Evolutionary conservation across 1,140 invertebrate species (phyloP).

Genomic region (Tenebrio molitor): DNA sequence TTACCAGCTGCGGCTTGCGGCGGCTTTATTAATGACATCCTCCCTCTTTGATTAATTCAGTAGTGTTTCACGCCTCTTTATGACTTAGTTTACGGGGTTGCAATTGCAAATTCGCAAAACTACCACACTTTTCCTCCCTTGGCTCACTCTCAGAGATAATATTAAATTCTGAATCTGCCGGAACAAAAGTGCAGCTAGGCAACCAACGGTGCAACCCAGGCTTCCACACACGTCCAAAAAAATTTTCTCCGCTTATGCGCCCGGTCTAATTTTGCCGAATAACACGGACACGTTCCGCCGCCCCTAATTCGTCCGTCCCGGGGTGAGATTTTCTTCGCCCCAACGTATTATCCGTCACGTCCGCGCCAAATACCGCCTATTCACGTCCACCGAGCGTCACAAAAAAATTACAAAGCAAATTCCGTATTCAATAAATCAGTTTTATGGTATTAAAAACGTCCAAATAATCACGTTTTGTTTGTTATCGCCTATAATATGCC

Average conservation of each 20-base stretch:
- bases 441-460: conserved; percentile 27
- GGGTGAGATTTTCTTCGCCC: too few relatives aligned
- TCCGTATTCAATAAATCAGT: conserved; percentile 14
- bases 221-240: too few relatives aligned
- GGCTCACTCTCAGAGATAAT: too few relatives aligned
- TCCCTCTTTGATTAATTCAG: conserved; percentile 48
- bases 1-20: conserved; percentile 42
- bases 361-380: neutral
- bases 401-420: neutral
- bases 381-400: neutral
- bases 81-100: neutral
- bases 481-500: conserved; percentile 8
- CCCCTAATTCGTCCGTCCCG: too few relatives aligned
- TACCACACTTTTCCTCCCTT: too few relatives aligned
- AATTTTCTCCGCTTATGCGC: too few relatives aligned
- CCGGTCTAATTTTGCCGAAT: too few relatives aligned
- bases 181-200: too few relatives aligned
- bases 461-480: conserved; percentile 33
- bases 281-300: too few relatives aligned
- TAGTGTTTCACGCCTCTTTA: conserved; percentile 40
- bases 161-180: too few relatives aligned
- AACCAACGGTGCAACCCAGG: neutral
- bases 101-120: neutral
- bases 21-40: conserved; percentile 48
- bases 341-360: neutral